Percentiles rank a stretch among this genome's conserved stretches.
phyloP scores from a whole-genome alignment of 2,888 invertebrate species.

The Chymomyza caudatula region DNA sequence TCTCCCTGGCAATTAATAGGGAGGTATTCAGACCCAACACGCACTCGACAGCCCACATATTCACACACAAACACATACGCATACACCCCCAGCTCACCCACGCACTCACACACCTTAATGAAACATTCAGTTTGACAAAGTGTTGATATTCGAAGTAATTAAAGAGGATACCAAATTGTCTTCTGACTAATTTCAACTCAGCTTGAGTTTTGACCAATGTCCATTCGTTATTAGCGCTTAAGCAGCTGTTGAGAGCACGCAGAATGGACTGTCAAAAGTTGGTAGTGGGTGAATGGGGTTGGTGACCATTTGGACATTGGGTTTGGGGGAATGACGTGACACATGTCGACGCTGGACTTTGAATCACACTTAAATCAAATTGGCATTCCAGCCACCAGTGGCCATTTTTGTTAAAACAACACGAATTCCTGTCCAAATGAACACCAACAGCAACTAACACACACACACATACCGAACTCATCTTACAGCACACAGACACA shows the following conservation, averaged over 20 bases:
- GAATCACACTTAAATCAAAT: conserved; percentile 51
- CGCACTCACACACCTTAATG: conserved; percentile 52
- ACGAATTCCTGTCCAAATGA: conserved; percentile 1
- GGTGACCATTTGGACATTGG: conserved; percentile 5
- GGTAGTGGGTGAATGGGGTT: neutral
- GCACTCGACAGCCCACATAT: conserved; percentile 4
- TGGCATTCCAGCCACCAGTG: conserved; percentile 48
- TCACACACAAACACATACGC: neutral
- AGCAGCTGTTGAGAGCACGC: conserved; percentile 65
- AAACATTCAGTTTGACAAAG: conserved; percentile 72
- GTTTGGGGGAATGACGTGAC: conserved; percentile 40
- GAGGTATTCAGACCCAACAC: conserved; percentile 9
- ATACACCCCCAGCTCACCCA: neutral
- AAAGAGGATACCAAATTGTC: conserved; percentile 66
- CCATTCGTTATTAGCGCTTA: conserved; percentile 74
- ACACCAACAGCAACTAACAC: neutral
- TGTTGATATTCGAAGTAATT: conserved; percentile 77
- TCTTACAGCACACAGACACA: neutral
- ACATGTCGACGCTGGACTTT: conserved; percentile 38
- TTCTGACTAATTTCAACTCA: conserved; percentile 69
- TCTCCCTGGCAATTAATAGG: conserved; percentile 51
- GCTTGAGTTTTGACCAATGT: conserved; percentile 73
- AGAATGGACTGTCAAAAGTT: conserved; percentile 7
- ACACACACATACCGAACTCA: conserved; percentile 10
- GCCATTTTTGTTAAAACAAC: conserved; percentile 32